These are phyloP conservation scores for Apis florea DNA, from an alignment of 1,140 invertebrate genomes.

Conservation along the genomic window DNA sequence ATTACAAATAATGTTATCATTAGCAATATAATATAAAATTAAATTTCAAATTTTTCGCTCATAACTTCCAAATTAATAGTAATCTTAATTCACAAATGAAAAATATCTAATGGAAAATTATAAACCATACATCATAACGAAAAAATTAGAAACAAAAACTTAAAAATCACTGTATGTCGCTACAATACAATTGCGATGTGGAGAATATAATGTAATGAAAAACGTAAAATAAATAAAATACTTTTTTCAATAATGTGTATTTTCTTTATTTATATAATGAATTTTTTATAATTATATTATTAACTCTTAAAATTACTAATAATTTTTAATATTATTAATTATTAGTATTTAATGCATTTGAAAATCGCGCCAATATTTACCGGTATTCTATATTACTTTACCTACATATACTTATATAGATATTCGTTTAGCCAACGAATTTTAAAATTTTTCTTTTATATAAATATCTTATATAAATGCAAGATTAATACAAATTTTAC, in stretches of 20 bases:
- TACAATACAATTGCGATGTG: slow-evolving; percentile 62
- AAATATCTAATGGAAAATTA: slow-evolving; percentile 52
- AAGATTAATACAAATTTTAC: not conserved
- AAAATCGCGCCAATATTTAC: not conserved
- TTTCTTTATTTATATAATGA: slow-evolving; percentile 1
- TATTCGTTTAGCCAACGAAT: too few species aligned
- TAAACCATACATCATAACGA: slow-evolving; percentile 53
- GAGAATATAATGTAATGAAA: slow-evolving; percentile 57
- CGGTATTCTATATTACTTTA: not conserved
- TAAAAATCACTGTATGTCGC: slow-evolving; percentile 46
- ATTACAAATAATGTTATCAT: slow-evolving; percentile 47
- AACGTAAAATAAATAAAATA: slow-evolving; percentile 61
- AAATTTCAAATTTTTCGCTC: slow-evolving; percentile 52
- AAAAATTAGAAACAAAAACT: slow-evolving; percentile 45
- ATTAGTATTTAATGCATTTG: not conserved
- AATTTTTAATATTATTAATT: not conserved
- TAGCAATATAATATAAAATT: slow-evolving; percentile 50
- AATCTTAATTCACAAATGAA: slow-evolving; percentile 43
- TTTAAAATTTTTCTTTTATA: too few species aligned
- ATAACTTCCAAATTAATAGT: slow-evolving; percentile 49
- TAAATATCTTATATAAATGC: too few species aligned
- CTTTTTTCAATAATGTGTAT: slow-evolving; percentile 55
- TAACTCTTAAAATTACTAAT: slow-evolving; percentile 1
- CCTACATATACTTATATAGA: not conserved
- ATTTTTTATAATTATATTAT: not conserved